Percentiles rank a stretch among this genome's conserved stretches.
phyloP scores from a whole-genome alignment of 1,140 invertebrate genomes.

The Drosophila willistoni region DNA sequence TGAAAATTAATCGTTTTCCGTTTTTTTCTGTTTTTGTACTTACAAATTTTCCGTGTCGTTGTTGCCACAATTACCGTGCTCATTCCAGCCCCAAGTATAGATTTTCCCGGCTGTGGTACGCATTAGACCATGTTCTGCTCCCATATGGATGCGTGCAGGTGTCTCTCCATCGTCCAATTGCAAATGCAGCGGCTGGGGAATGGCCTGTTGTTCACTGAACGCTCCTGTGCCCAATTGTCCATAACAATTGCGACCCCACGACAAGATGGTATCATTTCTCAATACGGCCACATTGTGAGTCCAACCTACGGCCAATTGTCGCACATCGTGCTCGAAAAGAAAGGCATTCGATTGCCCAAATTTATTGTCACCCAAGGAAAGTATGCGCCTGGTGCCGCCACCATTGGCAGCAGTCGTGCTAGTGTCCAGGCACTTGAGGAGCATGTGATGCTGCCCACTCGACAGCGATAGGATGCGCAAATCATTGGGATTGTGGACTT shows the following conservation, averaged over 20 bases:
- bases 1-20: constrained; percentile 1
- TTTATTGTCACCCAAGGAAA: constrained; percentile 90
- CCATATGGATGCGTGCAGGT: constrained; percentile 85
- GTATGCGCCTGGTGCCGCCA: constrained; percentile 76
- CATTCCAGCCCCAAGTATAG: constrained; percentile 95
- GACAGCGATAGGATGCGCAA: constrained; percentile 66
- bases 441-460: constrained; percentile 90
- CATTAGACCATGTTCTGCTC: constrained; percentile 91
- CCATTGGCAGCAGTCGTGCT: constrained; percentile 11
- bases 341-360: constrained; percentile 85
- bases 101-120: constrained; percentile 84
- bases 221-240: constrained; percentile 87
- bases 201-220: constrained; percentile 57
- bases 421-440: constrained; percentile 84
- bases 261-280: constrained; percentile 85
- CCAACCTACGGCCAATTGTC: constrained; percentile 88
- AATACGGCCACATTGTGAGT: constrained; percentile 88
- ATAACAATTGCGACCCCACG: constrained; percentile 93
- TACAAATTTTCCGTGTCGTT: constrained; percentile 83
- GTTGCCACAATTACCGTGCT: constrained; percentile 94
- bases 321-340: constrained; percentile 81
- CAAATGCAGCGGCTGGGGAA: constrained; percentile 50
- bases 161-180: constrained; percentile 44
- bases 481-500: constrained; percentile 59
- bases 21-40: neutral